A percentile compares a stretch with the other conserved stretches of the same genome.
These are phyloP conservation scores for Folsomia candida DNA, from an alignment of 2,888 invertebrate genomes.

Conservation along the genomic window DNA sequence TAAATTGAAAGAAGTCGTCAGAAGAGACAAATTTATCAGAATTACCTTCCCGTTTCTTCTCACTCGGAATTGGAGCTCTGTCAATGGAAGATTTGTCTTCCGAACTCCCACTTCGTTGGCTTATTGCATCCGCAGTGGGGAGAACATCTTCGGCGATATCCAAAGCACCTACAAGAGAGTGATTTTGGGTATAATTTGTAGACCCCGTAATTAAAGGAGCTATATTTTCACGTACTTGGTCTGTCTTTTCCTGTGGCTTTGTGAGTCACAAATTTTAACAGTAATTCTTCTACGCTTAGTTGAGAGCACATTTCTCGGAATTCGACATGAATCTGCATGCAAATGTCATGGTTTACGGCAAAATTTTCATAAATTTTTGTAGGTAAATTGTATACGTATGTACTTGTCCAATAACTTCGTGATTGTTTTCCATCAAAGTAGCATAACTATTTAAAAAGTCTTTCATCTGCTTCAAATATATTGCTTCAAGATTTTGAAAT, in stretches of 20 bases:
- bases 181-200: too few relatives aligned
- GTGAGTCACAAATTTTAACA: constrained; percentile 85
- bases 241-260: constrained; percentile 92
- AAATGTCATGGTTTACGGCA: constrained; percentile 86
- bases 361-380: constrained; percentile 64
- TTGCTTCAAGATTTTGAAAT: constrained; percentile 92
- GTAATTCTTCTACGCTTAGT: constrained; percentile 85
- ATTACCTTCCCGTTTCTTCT: constrained; percentile 50
- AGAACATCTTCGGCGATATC: constrained; percentile 56
- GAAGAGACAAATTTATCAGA: constrained; percentile 37
- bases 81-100: constrained; percentile 62
- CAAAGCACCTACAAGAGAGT: constrained; percentile 56
- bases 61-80: constrained; percentile 54
- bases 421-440: constrained; percentile 81
- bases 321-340: constrained; percentile 83
- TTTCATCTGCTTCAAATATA: constrained; percentile 90
- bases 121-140: constrained; percentile 38
- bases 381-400: constrained; percentile 35
- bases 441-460: constrained; percentile 87
- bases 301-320: constrained; percentile 87
- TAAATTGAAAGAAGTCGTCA: constrained; percentile 51
- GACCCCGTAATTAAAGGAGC: too few relatives aligned
- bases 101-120: constrained; percentile 40
- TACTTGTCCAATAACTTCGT: constrained; percentile 82
- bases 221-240: too few relatives aligned